Evolutionary conservation across 2,113 vertebrate species (phyloP).

Genomic region (Ovis canadensis): DNA sequence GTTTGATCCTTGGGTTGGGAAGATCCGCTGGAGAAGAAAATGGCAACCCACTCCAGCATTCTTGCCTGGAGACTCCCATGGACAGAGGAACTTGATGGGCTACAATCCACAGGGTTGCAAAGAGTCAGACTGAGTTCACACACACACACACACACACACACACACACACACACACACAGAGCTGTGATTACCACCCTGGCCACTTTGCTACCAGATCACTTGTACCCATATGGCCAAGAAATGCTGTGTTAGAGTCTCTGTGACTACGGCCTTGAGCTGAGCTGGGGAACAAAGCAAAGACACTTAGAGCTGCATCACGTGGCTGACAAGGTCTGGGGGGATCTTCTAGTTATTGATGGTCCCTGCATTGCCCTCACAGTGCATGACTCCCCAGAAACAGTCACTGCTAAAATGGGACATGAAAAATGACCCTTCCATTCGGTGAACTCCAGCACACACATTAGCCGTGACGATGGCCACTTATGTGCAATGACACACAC

Average conservation of each 20-base stretch:
- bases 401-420: neutral
- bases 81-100: neutral
- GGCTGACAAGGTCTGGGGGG: neutral
- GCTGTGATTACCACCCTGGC: neutral
- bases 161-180: neutral
- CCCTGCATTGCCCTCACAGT: neutral
- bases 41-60: neutral
- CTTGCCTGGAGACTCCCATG: neutral
- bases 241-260: neutral
- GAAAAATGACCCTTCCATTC: neutral
- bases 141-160: neutral
- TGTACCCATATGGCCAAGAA: neutral
- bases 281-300: neutral
- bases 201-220: neutral
- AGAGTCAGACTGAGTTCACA: neutral
- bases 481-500: neutral
- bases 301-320: neutral
- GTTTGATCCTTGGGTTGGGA: neutral
- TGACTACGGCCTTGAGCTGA: neutral
- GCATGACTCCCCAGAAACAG: neutral
- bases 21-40: neutral
- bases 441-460: neutral
- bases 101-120: neutral
- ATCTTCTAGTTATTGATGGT: neutral
- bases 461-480: neutral